Conservation (phyloP, 2,888 invertebrate genomes). For the Ernsta delagoae region DNA sequence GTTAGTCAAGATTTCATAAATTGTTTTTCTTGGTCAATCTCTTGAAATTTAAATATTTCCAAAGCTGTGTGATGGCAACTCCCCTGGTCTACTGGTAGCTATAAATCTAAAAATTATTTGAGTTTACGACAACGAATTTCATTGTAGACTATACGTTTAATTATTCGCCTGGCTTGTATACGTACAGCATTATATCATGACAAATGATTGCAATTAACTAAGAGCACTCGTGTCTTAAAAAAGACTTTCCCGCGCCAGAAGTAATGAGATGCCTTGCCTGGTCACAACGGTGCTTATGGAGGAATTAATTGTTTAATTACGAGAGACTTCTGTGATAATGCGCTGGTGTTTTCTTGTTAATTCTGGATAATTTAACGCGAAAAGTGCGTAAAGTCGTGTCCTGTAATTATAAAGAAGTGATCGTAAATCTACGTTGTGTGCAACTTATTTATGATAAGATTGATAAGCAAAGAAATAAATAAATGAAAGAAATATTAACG, state of each 20-base stretch:
- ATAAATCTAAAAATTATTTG: no score
- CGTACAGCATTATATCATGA: constrained; percentile 31
- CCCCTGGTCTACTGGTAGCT: no score
- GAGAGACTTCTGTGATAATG: constrained; percentile 9
- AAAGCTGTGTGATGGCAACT: no score
- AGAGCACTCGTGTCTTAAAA: constrained; percentile 27
- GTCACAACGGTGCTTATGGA: constrained; percentile 23
- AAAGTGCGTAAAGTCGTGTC: background rate
- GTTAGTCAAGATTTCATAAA: no score
- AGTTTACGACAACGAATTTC: background rate
- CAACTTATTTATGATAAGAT: no score
- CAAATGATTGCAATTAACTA: constrained; percentile 34
- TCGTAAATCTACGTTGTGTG: no score
- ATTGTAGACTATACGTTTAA: background rate
- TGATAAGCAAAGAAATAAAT: no score
- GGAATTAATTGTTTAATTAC: constrained; percentile 32
- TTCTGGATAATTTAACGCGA: background rate
- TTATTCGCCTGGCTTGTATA: constrained; percentile 18
- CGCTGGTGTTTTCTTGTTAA: background rate
- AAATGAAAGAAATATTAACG: no score
- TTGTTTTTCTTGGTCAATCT: no score
- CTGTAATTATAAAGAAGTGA: no score
- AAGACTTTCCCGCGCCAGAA: constrained; percentile 27
- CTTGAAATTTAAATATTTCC: no score
- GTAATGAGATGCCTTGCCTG: constrained; percentile 25